These are phyloP conservation scores for Caradrina kadenii DNA, from an alignment of 2,888 invertebrate genomes.

Conservation along the genomic window DNA sequence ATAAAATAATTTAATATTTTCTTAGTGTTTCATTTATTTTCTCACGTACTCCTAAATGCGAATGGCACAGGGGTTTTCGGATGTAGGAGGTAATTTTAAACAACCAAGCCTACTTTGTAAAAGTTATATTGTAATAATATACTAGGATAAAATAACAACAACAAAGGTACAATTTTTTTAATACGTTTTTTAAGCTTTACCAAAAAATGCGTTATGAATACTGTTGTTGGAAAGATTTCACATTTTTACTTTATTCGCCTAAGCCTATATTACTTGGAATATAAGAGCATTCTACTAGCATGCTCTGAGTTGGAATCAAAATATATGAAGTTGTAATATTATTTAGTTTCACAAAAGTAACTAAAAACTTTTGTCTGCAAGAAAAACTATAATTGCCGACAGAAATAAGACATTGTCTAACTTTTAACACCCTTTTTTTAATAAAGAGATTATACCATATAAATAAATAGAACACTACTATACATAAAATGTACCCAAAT, in stretches of 20 bases:
- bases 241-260: constrained; percentile 37
- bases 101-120: constrained; percentile 38
- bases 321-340: constrained; percentile 17
- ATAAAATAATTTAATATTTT: constrained; percentile 77
- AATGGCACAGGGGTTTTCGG: not conserved
- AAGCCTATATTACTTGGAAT: constrained; percentile 56
- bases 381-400: constrained; percentile 3
- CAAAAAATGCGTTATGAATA: constrained; percentile 39
- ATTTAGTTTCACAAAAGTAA: constrained; percentile 17
- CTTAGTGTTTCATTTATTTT: constrained; percentile 23
- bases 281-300: constrained; percentile 27
- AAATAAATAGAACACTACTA: constrained; percentile 55
- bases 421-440: constrained; percentile 18
- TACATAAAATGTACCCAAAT: constrained; percentile 36
- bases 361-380: constrained; percentile 4
- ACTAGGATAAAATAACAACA: constrained; percentile 55
- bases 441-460: constrained; percentile 50
- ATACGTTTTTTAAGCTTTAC: constrained; percentile 26
- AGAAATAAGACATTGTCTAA: constrained; percentile 3
- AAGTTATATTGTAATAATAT: constrained; percentile 60
- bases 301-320: constrained; percentile 6
- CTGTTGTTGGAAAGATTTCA: constrained; percentile 39
- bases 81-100: constrained; percentile 32
- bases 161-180: constrained; percentile 47
- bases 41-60: not conserved